Evolutionary conservation across 2,797 vertebrate species (phyloP), one percentile per base, ranked within the genome.

Genomic region (Neostethus bicornis): DNA sequence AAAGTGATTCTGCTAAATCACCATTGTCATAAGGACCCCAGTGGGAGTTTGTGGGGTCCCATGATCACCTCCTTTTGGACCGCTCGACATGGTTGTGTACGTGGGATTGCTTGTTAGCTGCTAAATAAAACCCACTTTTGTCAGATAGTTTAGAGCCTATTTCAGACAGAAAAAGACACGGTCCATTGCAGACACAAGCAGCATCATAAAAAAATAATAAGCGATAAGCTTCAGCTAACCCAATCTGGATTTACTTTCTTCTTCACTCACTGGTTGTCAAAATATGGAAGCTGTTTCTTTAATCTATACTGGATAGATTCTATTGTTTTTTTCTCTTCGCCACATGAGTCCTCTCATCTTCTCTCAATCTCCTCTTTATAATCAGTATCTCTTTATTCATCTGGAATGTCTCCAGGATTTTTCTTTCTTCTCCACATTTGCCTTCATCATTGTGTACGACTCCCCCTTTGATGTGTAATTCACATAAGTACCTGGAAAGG

Each of bases 401-500:
- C 69, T 79, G 80, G 70, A 79, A 24, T 58, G 20, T 0, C 0
- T 70, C 68, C 73, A 84, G 53, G 23, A 26, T 64, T 57, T 69
- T n/a, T 53, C 37, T 54, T 52, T 55, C 24, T 31, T 7, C 47
- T 43, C 21, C 35, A 35, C 31, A 28, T 34, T 38, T 55, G 55
- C 41, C 53, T 50, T 57, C 51, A 66, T 74, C 61, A 61, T 51
- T 51, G 35, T 63, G 66, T 71, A 46, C 52, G 29, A 37, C 74
- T 72, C 64, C 74, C 51, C 53, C 69, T 88, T 88, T 87, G 84
- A 87, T 83, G 78, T 76, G 42, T 58, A 69, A 81, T 83, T 88
- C 78, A 88, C 83, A 90, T 77, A 80, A 69, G 66, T 66, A 86
- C 83, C 85, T 87, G 87, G 85, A 85, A 78, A 70, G 75, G 57